These are phyloP conservation scores for Cavia aperea DNA, from an alignment of 2,113 vertebrate species.

Conservation along the genomic window DNA sequence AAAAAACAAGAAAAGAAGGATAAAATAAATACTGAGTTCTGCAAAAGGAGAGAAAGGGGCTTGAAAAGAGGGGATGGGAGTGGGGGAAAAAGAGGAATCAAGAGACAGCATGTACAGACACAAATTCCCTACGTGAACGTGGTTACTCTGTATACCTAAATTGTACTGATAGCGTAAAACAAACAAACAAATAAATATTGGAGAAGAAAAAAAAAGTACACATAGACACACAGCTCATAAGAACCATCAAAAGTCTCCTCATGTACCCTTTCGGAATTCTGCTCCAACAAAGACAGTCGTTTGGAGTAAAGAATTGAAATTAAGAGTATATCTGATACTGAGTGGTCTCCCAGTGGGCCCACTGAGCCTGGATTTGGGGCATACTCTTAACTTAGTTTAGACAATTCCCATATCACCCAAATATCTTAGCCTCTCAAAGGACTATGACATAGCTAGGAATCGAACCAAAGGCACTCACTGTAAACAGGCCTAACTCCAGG, in stretches of 20 bases:
- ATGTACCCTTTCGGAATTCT: not conserved
- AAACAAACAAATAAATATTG: too few species aligned
- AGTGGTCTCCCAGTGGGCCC: not conserved
- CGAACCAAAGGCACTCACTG: not conserved
- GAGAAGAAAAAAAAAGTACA: not conserved
- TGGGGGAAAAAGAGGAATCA: not conserved
- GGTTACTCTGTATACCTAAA: not conserved
- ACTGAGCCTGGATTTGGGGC: not conserved
- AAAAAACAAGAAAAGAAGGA: not conserved
- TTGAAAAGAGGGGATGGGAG: not conserved
- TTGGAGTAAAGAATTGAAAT: not conserved
- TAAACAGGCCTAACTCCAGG: not conserved
- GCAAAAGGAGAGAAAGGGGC: not conserved
- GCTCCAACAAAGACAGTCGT: not conserved
- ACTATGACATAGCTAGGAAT: not conserved
- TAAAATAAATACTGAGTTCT: not conserved
- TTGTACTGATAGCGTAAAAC: too few species aligned
- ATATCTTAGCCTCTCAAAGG: conserved; percentile 24
- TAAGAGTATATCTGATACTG: not conserved
- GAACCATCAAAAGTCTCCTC: not conserved
- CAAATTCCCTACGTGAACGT: not conserved
- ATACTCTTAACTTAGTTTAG: conserved; percentile 44
- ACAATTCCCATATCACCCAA: not conserved
- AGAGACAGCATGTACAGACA: not conserved
- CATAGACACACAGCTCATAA: not conserved